These are phyloP conservation scores for Podabrus alpinus DNA, from an alignment of 2,888 invertebrate species.

Conservation along the genomic window DNA sequence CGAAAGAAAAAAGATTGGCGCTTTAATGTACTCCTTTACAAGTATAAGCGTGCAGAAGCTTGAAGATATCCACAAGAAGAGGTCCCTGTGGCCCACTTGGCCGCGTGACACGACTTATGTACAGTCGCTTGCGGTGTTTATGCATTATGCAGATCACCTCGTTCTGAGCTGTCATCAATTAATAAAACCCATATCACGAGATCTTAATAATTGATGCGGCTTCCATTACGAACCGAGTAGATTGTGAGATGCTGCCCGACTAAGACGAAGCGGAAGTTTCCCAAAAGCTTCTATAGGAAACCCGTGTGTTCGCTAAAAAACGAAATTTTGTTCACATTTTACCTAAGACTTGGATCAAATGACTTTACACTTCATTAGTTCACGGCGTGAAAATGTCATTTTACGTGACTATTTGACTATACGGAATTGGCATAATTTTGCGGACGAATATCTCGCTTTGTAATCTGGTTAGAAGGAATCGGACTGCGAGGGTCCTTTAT, in stretches of 20 bases:
- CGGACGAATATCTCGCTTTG: conserved; percentile 45
- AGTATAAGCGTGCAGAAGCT: conserved; percentile 27
- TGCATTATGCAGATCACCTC: conserved; percentile 54
- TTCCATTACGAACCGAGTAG: conserved; percentile 48
- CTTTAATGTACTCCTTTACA: conserved; percentile 40
- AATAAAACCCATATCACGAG: conserved; percentile 58
- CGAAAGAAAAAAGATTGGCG: conserved; percentile 44
- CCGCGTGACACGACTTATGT: conserved; percentile 39
- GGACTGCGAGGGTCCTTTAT: conserved; percentile 50
- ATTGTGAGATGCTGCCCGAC: conserved; percentile 21
- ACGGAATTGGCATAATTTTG: conserved; percentile 39
- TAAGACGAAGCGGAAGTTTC: conserved; percentile 32
- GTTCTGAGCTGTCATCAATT: conserved; percentile 57
- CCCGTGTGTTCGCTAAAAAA: not conserved
- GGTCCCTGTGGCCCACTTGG: conserved; percentile 45
- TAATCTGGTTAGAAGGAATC: conserved; percentile 52
- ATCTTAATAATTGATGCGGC: conserved; percentile 55
- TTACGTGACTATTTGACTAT: conserved; percentile 34
- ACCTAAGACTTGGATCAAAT: not conserved
- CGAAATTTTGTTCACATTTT: not conserved
- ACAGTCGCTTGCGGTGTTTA: conserved; percentile 38
- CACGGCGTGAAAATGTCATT: conserved; percentile 13
- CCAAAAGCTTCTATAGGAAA: conserved; percentile 13
- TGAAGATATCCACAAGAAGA: conserved; percentile 24
- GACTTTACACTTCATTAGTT: conserved; percentile 15